Conservation (phyloP, 1,140 invertebrate genomes). For the Rhopalosiphum padi region DNA sequence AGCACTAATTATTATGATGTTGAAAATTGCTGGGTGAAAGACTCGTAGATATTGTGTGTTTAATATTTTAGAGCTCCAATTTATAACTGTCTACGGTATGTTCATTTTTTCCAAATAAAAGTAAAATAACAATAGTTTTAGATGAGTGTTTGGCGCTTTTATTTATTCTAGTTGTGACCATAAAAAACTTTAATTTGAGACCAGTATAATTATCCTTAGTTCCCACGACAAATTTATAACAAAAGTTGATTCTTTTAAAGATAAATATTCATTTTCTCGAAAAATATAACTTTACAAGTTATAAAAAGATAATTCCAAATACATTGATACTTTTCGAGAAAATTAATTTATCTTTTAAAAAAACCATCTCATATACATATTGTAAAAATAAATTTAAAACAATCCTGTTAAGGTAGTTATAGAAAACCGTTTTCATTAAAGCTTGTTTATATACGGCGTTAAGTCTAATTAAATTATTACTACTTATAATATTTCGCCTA, state of each 20-base stretch:
- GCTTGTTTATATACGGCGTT: not conserved
- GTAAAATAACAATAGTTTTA: not conserved
- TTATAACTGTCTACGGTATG: no score
- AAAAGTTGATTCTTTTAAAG: no score
- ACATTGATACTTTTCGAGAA: not conserved
- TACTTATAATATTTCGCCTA: not conserved
- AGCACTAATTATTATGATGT: no score
- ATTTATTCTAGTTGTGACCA: not conserved
- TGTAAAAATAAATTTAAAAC: no score
- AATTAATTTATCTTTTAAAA: not conserved
- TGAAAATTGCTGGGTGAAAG: no score
- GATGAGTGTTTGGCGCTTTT: not conserved
- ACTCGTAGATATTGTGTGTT: no score
- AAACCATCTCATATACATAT: not conserved
- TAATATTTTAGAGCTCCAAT: no score
- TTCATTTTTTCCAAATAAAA: not conserved
- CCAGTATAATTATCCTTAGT: not conserved
- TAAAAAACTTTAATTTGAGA: not conserved
- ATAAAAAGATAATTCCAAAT: not conserved
- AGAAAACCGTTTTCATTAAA: not conserved
- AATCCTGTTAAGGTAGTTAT: not conserved
- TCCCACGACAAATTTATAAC: not conserved
- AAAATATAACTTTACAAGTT: no score
- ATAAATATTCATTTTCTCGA: no score
- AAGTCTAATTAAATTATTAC: not conserved